Evolutionary conservation across 2,113 vertebrate genomes (phyloP).

Genomic region (Sylvia atricapilla): DNA sequence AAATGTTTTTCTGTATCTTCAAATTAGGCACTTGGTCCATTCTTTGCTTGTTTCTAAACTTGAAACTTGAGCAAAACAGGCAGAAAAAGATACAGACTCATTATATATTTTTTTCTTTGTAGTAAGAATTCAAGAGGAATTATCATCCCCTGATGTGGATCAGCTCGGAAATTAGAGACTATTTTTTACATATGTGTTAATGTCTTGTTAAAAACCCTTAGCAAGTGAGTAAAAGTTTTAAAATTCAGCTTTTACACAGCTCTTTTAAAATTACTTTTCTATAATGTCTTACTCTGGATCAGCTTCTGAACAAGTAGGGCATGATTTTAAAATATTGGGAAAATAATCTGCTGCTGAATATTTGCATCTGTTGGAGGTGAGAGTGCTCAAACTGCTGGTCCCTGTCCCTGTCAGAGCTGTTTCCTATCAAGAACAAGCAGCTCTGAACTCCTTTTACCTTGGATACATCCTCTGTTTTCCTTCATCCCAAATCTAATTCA

Average conservation of each 20-base stretch:
- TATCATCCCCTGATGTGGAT: background rate
- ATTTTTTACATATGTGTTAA: background rate
- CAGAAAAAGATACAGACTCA: background rate
- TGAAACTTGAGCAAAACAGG: background rate
- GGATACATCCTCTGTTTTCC: background rate
- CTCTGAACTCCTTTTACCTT: background rate
- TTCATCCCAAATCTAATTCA: conserved; percentile 38
- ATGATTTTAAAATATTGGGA: background rate
- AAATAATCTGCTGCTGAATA: background rate
- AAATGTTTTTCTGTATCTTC: conserved; percentile 18
- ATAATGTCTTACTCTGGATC: background rate
- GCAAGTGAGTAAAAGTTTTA: background rate
- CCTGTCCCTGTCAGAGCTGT: background rate
- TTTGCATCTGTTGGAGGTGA: background rate
- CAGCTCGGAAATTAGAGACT: background rate
- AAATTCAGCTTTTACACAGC: background rate
- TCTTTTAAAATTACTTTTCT: background rate
- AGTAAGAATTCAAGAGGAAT: background rate
- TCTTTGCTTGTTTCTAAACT: background rate
- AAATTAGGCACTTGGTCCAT: background rate
- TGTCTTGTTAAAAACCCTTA: background rate
- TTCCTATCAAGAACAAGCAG: background rate
- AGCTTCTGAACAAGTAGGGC: background rate
- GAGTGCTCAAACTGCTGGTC: background rate
- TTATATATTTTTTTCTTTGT: background rate